Conservation (phyloP, 1,140 invertebrate genomes). For the Papilio aristodemus region DNA sequence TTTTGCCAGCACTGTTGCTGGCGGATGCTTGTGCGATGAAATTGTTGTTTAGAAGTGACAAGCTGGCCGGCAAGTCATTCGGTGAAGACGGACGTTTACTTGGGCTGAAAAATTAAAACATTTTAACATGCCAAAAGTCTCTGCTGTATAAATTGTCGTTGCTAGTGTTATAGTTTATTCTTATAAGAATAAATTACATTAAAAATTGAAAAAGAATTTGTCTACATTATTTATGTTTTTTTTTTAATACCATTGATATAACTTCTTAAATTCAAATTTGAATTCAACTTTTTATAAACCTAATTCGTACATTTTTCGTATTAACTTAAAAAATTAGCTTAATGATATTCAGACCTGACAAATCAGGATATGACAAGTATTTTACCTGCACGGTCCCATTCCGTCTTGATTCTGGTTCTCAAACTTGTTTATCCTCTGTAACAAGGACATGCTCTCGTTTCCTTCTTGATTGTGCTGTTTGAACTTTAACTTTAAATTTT, state of each 20-base stretch:
- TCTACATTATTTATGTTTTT: too few relatives aligned
- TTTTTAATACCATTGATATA: too few relatives aligned
- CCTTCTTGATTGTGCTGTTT: background rate
- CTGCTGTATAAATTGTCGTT: too few relatives aligned
- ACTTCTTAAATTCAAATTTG: too few relatives aligned
- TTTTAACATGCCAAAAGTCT: too few relatives aligned
- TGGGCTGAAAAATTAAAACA: slow-evolving; percentile 49
- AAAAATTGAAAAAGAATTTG: too few relatives aligned
- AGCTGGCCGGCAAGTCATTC: slow-evolving; percentile 46
- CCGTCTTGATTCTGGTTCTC: slow-evolving; percentile 33
- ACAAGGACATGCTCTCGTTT: slow-evolving; percentile 50
- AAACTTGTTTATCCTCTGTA: slow-evolving; percentile 40
- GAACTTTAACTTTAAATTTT: slow-evolving; percentile 1
- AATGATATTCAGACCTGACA: too few relatives aligned
- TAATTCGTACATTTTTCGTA: too few relatives aligned
- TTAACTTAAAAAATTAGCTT: too few relatives aligned
- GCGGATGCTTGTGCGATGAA: slow-evolving; percentile 25
- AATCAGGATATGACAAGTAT: background rate
- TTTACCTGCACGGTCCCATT: slow-evolving; percentile 15
- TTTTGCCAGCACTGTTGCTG: slow-evolving; percentile 40
- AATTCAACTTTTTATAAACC: too few relatives aligned
- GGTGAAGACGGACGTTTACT: slow-evolving; percentile 54
- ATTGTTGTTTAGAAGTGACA: slow-evolving; percentile 48
- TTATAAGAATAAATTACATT: too few relatives aligned
- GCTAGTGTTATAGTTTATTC: too few relatives aligned